Base-by-base conservation (phyloP, 1,140 invertebrate species). In the Megathymus violae region DNA sequence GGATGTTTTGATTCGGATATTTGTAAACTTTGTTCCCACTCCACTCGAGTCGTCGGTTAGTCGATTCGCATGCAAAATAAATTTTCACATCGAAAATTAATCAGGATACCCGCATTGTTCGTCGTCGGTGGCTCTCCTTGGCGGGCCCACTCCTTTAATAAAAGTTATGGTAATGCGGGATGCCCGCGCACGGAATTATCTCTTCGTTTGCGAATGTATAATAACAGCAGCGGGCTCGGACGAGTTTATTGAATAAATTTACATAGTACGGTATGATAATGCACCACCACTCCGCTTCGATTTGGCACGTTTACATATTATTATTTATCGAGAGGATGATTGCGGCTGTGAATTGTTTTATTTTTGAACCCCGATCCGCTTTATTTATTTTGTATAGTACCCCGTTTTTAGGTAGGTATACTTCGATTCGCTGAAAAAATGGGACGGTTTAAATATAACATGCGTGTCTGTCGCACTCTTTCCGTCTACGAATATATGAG, bases 171-270 rank as follows among this genome's bases (percentile, higher is more conserved):
- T 85, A 90, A 88, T 88, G 64, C 72, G 31, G 69, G 66, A 74
- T 71, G 77, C 62, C 78, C 77, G 79, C 81, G 75, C 67, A 63
- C 74, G 68, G 76, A 81, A 87, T 90, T 86, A 90, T 90, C 85
- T 86, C 78, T 79, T 82, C 82, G 84, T 88, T 86, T 85, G 78
- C 79, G 87, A 87, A 88, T 88, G 86, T 88, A 90, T 88, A 86
- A 88, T 90, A 85, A 84, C 80, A 80, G 71, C 65, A 68, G 64
- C 67, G 71, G 67, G 68, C 62, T 74, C 66, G 70, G 68, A 71
- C 62, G 64, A 76, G 76, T 84, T 90, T 88, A 88, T 88, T 88
- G 85, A 90, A 90, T 90, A 90, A 88, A 90, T 90, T 88, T 90
- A 86, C 88, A 90, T 90, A 82, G 68, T 69, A 54, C 76, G 48